Base-by-base conservation (phyloP, 2,888 invertebrate species). In the Pachymerium ferrugineum region DNA sequence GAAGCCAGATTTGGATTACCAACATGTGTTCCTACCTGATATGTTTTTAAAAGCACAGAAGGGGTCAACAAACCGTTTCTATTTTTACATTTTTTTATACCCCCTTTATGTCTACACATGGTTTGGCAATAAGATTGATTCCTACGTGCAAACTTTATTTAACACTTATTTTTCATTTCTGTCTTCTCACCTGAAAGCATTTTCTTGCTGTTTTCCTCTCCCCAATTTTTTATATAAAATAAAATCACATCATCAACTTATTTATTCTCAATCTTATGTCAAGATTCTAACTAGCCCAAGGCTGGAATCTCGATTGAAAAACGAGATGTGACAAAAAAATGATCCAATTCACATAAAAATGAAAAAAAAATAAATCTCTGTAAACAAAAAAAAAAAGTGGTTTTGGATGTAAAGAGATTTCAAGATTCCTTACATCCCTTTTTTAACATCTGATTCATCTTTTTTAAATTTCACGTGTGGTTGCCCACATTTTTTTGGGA, bases 121-220 rank as follows among this genome's bases (percentile, higher is more conserved):
- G 16, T 47, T 47, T 47, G 19, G 6, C 22, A 42, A 47, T 16
- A 47, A 47, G 47, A 47, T 47, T 47, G 47, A 47, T 47, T 47
- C 47, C 19, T 2, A 2, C 6, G 47, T 5, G 16, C 42, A n/a
- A 16, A 42, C 22, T 47, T 22, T 22, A 47, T n/a, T n/a, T n/a
- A n/a, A n/a, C n/a, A n/a, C n/a, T n/a, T n/a, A n/a, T n/a, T n/a
- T n/a, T n/a, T n/a, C n/a, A n/a, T n/a, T n/a, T n/a, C n/a, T n/a
- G n/a, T n/a, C n/a, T n/a, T n/a, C 47, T 47, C 22, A 47, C 47
- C 47, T 47, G 47, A 47, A 47, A 47, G 47, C 47, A 47, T 47
- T 47, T 47, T 47, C 47, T 47, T 47, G 47, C 47, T n/a, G n/a
- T n/a, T n/a, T n/a, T n/a, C n/a, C n/a, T 47, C 1, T 47, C 16